Evolutionary conservation across 2,888 invertebrate species (phyloP).

Genomic region (Oxyscelio sp.): DNA sequence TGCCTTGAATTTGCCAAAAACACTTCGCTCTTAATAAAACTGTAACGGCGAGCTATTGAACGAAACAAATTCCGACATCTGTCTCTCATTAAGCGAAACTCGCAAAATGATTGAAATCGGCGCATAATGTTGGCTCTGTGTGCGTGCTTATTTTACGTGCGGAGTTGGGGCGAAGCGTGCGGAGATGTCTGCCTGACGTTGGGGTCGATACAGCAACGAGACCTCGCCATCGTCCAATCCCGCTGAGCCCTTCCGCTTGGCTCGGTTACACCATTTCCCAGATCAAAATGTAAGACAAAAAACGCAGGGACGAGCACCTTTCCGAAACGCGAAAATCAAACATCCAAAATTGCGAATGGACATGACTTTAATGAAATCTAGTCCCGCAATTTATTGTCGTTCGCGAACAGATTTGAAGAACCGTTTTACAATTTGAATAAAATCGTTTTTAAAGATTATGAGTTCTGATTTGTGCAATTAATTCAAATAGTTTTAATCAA

Average conservation of each 20-base stretch:
- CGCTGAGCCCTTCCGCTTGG: slow-evolving; percentile 38
- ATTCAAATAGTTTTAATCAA: too few species aligned
- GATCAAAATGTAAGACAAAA: slow-evolving; percentile 32
- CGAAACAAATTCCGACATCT: slow-evolving; percentile 49
- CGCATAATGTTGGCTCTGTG: slow-evolving; percentile 36
- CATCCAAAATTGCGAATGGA: too few species aligned
- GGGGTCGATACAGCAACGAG: slow-evolving; percentile 67
- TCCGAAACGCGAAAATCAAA: too few species aligned
- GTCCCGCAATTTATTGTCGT: too few species aligned
- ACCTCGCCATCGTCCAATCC: slow-evolving; percentile 63
- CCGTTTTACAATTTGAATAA: too few species aligned
- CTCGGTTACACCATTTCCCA: slow-evolving; percentile 53
- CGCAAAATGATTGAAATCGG: slow-evolving; percentile 55
- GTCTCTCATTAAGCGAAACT: slow-evolving; percentile 48
- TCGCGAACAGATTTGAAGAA: too few species aligned
- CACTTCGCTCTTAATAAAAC: slow-evolving; percentile 12
- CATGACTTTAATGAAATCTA: too few species aligned
- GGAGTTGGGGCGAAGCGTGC: slow-evolving; percentile 31
- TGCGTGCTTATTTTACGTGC: slow-evolving; percentile 41
- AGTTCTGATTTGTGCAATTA: too few species aligned
- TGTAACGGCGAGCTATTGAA: not conserved
- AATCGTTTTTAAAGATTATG: too few species aligned
- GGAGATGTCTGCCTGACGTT: slow-evolving; percentile 59
- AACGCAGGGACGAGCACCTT: not conserved
- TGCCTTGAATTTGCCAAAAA: slow-evolving; percentile 1